These are phyloP conservation scores for Liodrosophila aerea DNA, from an alignment of 2,888 invertebrate species.

Conservation along the genomic window DNA sequence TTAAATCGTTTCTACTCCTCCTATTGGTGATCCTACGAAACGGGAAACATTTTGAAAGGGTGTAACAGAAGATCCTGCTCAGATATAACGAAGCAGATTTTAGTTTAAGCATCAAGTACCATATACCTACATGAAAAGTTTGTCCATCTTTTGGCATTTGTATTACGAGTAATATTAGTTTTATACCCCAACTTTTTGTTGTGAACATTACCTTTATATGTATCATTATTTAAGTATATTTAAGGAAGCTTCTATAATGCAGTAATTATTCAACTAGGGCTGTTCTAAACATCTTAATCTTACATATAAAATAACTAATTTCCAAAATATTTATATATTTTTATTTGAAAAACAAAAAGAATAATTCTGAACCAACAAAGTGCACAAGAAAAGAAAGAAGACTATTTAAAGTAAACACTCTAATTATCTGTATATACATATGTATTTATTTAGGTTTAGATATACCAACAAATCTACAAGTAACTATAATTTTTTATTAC, in stretches of 20 bases:
- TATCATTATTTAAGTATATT: constrained; percentile 15
- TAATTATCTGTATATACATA: constrained; percentile 59
- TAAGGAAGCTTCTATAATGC: constrained; percentile 23
- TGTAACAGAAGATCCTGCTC: no score
- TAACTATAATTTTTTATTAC: constrained; percentile 49
- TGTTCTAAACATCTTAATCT: constrained; percentile 21
- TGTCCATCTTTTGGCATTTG: constrained; percentile 41
- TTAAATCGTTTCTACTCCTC: neutral
- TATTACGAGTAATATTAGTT: constrained; percentile 20
- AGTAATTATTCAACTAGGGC: constrained; percentile 22
- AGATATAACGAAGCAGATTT: constrained; percentile 17
- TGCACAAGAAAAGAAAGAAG: constrained; percentile 60
- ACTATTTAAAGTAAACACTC: constrained; percentile 58
- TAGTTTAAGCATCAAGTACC: constrained; percentile 5
- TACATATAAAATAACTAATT: constrained; percentile 33
- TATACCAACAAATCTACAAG: constrained; percentile 52
- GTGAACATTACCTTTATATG: constrained; percentile 22
- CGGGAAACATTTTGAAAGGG: neutral
- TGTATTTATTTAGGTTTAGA: constrained; percentile 55
- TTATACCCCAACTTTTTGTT: constrained; percentile 28
- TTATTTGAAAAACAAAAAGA: constrained; percentile 27
- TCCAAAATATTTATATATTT: constrained; percentile 36
- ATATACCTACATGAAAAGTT: constrained; percentile 18
- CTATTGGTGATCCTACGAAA: neutral
- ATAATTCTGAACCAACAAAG: constrained; percentile 46